These are phyloP conservation scores for Mimachlamys varia DNA, from an alignment of 2,888 invertebrate species.

Conservation along the genomic window DNA sequence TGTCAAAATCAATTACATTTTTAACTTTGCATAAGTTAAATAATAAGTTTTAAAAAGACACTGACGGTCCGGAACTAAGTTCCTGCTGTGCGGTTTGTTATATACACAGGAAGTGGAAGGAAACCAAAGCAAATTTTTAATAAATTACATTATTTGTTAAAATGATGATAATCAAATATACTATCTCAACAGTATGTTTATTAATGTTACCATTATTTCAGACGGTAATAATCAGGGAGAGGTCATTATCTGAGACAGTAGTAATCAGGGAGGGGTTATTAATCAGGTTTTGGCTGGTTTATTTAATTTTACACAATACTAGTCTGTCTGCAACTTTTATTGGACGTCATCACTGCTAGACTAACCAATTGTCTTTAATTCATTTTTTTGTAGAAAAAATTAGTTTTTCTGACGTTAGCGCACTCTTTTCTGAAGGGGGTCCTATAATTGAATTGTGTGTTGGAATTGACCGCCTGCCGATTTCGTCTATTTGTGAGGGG, in stretches of 20 bases:
- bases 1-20: not conserved
- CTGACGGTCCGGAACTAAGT: not conserved
- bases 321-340: not conserved
- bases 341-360: not conserved
- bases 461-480: not conserved
- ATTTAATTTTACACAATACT: not conserved
- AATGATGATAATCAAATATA: not conserved
- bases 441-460: not conserved
- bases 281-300: not conserved
- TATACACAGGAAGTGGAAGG: not conserved
- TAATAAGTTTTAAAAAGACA: not conserved
- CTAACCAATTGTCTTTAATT: not conserved
- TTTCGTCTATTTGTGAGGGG: not conserved
- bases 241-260: slow-evolving; percentile 29
- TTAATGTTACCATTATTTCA: not conserved
- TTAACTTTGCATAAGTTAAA: not conserved
- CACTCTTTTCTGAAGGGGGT: not conserved
- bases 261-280: slow-evolving; percentile 14
- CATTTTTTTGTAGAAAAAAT: not conserved
- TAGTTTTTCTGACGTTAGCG: not conserved
- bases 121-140: not conserved
- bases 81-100: not conserved
- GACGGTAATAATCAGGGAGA: not conserved
- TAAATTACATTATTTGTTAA: not conserved
- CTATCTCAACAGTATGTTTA: not conserved